Percentiles rank a stretch among this genome's conserved stretches.
These are phyloP conservation scores for Asteroscopus sphinx DNA, from an alignment of 2,888 invertebrate species.

Conservation along the genomic window DNA sequence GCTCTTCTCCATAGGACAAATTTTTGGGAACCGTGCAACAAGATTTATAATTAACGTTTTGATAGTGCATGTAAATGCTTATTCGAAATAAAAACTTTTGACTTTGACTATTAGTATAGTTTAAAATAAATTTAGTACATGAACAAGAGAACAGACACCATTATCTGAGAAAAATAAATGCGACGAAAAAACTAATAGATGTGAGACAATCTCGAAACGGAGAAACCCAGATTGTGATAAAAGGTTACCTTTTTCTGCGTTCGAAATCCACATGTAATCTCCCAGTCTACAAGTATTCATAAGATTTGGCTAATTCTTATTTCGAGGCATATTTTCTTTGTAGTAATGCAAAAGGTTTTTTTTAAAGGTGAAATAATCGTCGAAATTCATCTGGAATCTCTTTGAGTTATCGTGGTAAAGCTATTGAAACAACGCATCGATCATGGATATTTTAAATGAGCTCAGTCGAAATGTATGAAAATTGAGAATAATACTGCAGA, in stretches of 20 bases:
- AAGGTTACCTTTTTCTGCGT: conserved; percentile 3
- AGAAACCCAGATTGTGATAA: background rate
- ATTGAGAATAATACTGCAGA: conserved; percentile 8
- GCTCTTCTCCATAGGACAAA: no score
- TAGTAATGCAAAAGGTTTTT: background rate
- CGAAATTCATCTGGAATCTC: background rate
- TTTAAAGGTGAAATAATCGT: conserved; percentile 1
- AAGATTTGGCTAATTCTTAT: conserved; percentile 3
- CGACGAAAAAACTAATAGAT: background rate
- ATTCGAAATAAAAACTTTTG: no score
- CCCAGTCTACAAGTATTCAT: conserved; percentile 8
- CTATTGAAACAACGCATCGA: conserved; percentile 1
- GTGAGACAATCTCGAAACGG: background rate
- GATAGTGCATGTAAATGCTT: no score
- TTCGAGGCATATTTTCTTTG: conserved; percentile 13
- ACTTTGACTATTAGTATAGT: no score
- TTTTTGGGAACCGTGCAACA: no score
- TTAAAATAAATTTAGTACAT: no score
- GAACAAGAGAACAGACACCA: no score
- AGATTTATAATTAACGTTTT: no score
- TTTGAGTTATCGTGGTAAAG: conserved; percentile 15
- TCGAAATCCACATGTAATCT: conserved; percentile 12
- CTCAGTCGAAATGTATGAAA: conserved; percentile 15
- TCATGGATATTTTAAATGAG: conserved; percentile 18
- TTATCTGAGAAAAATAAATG: background rate